Evolutionary conservation across 2,888 invertebrate genomes (phyloP).

Genomic region (Heliconius charithonia): DNA sequence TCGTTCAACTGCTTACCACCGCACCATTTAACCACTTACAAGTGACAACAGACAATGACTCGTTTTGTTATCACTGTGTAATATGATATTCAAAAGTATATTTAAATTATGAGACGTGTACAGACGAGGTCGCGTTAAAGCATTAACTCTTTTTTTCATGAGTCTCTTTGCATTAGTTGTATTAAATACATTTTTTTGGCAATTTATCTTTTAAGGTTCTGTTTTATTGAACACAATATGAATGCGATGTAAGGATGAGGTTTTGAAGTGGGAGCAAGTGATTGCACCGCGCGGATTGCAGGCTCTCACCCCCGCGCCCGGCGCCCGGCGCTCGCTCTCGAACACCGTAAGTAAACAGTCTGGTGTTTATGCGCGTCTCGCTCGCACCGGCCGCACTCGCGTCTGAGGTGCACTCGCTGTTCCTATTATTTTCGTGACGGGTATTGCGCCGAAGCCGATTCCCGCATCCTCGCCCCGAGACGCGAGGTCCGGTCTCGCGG

Average conservation of each 20-base stretch:
- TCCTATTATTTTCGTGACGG: constrained; percentile 85
- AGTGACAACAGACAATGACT: background rate
- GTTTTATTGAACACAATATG: constrained; percentile 33
- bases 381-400: constrained; percentile 76
- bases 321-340: constrained; percentile 74
- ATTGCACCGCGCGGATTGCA: constrained; percentile 83
- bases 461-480: constrained; percentile 83
- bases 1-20: constrained; percentile 61
- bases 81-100: constrained; percentile 19
- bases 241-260: constrained; percentile 62
- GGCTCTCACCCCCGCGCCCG: constrained; percentile 69
- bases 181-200: background rate
- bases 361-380: constrained; percentile 84
- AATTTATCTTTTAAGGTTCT: background rate
- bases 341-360: constrained; percentile 84
- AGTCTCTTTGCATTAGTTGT: background rate
- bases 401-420: constrained; percentile 83
- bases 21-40: constrained; percentile 33
- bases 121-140: background rate
- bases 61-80: constrained; percentile 1
- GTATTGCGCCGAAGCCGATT: constrained; percentile 84
- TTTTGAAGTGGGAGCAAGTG: constrained; percentile 75
- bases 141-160: background rate
- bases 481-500: constrained; percentile 83
- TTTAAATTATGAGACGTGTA: background rate